phyloP scores from a whole-genome alignment of 2,888 invertebrate genomes.

The Laothoe populi region DNA sequence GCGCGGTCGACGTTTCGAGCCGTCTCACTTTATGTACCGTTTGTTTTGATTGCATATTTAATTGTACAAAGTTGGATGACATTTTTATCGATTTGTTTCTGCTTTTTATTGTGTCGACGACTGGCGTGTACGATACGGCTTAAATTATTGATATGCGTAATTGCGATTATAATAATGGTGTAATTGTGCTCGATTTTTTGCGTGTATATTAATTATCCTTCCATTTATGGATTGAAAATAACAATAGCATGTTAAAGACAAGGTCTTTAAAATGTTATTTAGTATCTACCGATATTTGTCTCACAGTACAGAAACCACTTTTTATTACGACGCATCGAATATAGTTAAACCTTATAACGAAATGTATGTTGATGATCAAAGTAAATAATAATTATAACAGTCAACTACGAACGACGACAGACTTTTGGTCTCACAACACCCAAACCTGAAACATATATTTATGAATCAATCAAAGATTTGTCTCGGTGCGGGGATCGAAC shows the following conservation, averaged over 20 bases:
- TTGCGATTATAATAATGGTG: conserved; percentile 5
- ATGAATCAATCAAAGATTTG: too few species aligned
- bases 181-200: not conserved
- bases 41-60: conserved; percentile 57
- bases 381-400: too few species aligned
- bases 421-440: too few species aligned
- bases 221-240: not conserved
- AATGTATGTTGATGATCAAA: too few species aligned
- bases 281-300: not conserved
- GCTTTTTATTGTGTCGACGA: conserved; percentile 30
- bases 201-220: not conserved
- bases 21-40: conserved; percentile 52
- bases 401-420: too few species aligned
- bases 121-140: conserved; percentile 18
- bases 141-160: conserved; percentile 13
- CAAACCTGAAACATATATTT: too few species aligned
- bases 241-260: not conserved
- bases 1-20: conserved; percentile 32
- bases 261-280: not conserved
- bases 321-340: too few species aligned
- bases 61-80: conserved; percentile 35
- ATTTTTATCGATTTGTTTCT: conserved; percentile 36
- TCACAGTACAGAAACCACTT: too few species aligned
- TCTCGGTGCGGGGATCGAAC: too few species aligned
- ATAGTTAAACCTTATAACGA: too few species aligned